Percentiles rank a stretch among this genome's conserved stretches.
Evolutionary conservation across 2,888 invertebrate species (phyloP).

Genomic region (Epistrophe grossulariae): DNA sequence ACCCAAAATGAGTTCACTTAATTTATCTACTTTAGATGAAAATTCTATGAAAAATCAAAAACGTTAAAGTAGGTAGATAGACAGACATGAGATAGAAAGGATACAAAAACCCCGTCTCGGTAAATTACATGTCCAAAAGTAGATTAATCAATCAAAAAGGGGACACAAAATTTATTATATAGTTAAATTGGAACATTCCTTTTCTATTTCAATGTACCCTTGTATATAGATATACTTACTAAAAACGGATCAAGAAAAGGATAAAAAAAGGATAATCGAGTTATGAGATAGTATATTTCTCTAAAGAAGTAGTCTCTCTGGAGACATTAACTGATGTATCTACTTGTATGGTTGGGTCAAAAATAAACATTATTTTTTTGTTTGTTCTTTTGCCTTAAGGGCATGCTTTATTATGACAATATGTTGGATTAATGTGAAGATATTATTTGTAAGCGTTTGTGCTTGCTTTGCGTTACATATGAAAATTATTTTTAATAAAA

Average conservation of each 20-base stretch:
- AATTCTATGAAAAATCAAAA: not conserved
- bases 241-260: slow-evolving; percentile 15
- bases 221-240: not conserved
- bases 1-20: not conserved
- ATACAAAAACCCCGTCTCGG: not conserved
- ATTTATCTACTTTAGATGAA: not conserved
- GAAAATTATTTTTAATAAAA: not conserved
- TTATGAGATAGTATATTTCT: slow-evolving; percentile 5
- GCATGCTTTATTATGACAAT: slow-evolving; percentile 9
- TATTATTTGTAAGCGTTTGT: not conserved
- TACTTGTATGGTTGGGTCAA: not conserved
- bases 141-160: slow-evolving; percentile 59
- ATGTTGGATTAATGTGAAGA: not conserved
- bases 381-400: not conserved
- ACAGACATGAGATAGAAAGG: not conserved
- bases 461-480: no score
- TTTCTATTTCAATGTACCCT: not conserved
- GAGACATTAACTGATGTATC: slow-evolving; percentile 37
- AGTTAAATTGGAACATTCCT: slow-evolving; percentile 32
- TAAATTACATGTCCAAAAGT: slow-evolving; percentile 55
- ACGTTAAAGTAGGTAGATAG: not conserved
- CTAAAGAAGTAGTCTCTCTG: slow-evolving; percentile 6
- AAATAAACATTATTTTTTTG: not conserved
- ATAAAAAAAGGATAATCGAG: slow-evolving; percentile 38
- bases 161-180: slow-evolving; percentile 44